Conservation (phyloP, 2,888 invertebrate species). For the Dynastes tityus region DNA sequence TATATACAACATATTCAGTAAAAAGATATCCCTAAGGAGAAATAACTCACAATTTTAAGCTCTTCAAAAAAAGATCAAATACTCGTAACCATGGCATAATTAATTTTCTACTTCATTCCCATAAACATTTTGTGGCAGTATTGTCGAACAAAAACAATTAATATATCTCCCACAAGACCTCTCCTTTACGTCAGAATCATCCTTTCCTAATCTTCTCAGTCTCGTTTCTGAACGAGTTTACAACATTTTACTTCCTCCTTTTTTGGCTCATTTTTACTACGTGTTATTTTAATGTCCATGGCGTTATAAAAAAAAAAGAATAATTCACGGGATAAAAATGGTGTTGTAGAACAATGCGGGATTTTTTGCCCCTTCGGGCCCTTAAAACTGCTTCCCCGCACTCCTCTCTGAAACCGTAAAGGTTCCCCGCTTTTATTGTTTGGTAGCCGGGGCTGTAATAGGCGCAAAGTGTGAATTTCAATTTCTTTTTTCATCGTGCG, state of each 20-base stretch:
- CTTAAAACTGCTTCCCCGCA: conserved; percentile 6
- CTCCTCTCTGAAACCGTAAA: not conserved
- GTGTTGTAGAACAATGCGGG: conserved; percentile 2
- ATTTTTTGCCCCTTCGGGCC: too few species aligned
- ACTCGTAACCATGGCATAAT: too few species aligned
- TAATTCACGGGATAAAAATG: conserved; percentile 1
- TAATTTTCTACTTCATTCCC: too few species aligned
- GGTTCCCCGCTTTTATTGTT: conserved; percentile 12
- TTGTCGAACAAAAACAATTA: too few species aligned
- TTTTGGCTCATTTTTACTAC: conserved; percentile 19
- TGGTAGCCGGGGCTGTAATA: not conserved
- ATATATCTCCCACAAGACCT: too few species aligned
- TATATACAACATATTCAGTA: too few species aligned
- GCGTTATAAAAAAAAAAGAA: conserved; percentile 11
- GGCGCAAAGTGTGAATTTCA: conserved; percentile 10
- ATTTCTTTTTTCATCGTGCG: not conserved
- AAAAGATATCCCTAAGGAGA: too few species aligned
- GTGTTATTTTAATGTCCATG: conserved; percentile 15
- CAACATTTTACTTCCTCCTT: not conserved
- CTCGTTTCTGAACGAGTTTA: not conserved
- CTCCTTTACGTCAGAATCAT: too few species aligned
- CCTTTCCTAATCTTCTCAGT: not conserved
- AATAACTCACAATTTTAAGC: too few species aligned
- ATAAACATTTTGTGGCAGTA: too few species aligned
- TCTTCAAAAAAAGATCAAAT: too few species aligned